Evolutionary conservation across 1,140 invertebrate species (phyloP).

Genomic region (Homarus americanus): DNA sequence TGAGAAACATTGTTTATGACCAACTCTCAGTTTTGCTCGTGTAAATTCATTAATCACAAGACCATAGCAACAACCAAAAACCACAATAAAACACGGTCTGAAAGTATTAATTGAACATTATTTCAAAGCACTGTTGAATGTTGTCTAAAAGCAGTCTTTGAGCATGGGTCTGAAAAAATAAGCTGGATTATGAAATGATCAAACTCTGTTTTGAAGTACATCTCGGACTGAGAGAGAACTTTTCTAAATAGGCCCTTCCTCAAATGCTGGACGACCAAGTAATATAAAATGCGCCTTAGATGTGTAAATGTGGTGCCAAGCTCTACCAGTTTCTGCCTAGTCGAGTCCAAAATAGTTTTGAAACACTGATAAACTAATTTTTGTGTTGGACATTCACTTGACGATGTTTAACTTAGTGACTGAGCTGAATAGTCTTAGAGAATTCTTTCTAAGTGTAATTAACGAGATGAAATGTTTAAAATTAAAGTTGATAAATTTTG

Average conservation of each 20-base stretch:
- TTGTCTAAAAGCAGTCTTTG: no score
- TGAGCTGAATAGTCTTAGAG: background rate
- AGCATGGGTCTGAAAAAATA: no score
- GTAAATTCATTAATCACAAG: no score
- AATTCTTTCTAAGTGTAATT: background rate
- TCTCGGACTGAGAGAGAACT: background rate
- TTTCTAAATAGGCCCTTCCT: background rate
- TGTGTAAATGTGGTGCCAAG: slow-evolving; percentile 12
- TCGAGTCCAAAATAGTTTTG: slow-evolving; percentile 62
- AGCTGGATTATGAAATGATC: background rate
- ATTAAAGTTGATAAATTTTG: no score
- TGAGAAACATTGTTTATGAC: no score
- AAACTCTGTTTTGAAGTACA: background rate
- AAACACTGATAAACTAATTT: slow-evolving; percentile 48
- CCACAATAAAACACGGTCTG: no score
- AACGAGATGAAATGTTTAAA: background rate
- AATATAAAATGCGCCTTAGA: slow-evolving; percentile 38
- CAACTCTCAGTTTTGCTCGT: no score
- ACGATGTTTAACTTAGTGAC: background rate
- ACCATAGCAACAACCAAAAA: no score
- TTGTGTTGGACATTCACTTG: background rate
- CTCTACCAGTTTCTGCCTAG: slow-evolving; percentile 68
- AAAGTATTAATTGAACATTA: no score
- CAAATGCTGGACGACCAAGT: background rate
- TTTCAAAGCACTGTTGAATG: no score